phyloP scores from a whole-genome alignment of 2,888 invertebrate species.

The Bruchidius siliquastri region DNA sequence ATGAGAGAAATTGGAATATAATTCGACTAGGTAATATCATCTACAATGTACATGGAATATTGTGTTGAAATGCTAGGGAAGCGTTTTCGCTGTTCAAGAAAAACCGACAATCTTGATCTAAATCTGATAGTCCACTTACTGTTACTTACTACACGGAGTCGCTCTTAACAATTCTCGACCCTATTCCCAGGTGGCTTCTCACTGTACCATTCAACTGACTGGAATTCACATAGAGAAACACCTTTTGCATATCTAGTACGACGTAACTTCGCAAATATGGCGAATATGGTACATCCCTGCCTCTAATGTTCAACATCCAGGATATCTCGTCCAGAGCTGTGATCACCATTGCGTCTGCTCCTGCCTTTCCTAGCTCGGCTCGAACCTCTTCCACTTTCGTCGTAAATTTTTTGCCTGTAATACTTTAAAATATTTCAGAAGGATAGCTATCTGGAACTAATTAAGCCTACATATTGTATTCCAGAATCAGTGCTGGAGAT shows the following conservation, averaged over 20 bases:
- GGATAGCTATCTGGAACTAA: neutral
- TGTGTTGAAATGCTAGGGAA: too few species aligned
- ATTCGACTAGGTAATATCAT: too few species aligned
- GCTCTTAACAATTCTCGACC: constrained; percentile 54
- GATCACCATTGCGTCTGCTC: constrained; percentile 74
- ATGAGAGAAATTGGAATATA: too few species aligned
- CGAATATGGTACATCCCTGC: constrained; percentile 74
- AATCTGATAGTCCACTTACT: neutral
- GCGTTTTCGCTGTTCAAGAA: neutral
- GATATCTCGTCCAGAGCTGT: constrained; percentile 85
- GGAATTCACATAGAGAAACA: constrained; percentile 67
- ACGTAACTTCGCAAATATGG: constrained; percentile 77
- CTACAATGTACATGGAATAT: too few species aligned
- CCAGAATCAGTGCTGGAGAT: too few species aligned
- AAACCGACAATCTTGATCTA: neutral
- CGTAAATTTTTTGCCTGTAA: constrained; percentile 64
- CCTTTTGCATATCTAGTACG: constrained; percentile 59
- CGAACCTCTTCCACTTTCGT: constrained; percentile 69
- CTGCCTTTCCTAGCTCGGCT: constrained; percentile 55
- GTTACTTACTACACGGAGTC: constrained; percentile 59
- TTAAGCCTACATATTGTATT: too few species aligned
- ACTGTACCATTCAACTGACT: constrained; percentile 54
- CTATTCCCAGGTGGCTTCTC: constrained; percentile 49
- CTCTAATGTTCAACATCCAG: constrained; percentile 86
- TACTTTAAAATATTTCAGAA: constrained; percentile 14